phyloP scores from a whole-genome alignment of 2,888 invertebrate species.

The Sesamia inferens region DNA sequence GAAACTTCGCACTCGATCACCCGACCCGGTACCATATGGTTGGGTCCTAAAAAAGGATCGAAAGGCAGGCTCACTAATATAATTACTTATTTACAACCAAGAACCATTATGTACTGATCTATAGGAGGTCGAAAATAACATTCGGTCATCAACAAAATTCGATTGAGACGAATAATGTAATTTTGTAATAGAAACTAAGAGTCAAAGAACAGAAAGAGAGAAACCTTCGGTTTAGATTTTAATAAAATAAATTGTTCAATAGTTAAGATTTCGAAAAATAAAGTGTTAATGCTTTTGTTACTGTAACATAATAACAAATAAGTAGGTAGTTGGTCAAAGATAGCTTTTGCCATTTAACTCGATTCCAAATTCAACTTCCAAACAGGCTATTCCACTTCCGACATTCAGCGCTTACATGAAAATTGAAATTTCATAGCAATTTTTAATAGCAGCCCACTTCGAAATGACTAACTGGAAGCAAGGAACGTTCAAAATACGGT shows the following conservation, averaged over 20 bases:
- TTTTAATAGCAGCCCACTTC: constrained; percentile 55
- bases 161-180: too few species aligned
- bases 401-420: constrained; percentile 45
- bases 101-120: constrained; percentile 29
- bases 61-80: constrained; percentile 25
- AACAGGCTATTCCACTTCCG: constrained; percentile 35
- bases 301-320: constrained; percentile 25
- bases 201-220: too few species aligned
- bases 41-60: constrained; percentile 42
- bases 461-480: constrained; percentile 49
- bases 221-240: too few species aligned
- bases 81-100: constrained; percentile 52
- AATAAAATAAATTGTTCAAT: too few species aligned
- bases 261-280: too few species aligned
- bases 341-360: constrained; percentile 17
- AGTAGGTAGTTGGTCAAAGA: constrained; percentile 8
- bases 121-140: constrained; percentile 6
- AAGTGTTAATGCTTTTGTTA: too few species aligned
- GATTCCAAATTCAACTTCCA: constrained; percentile 33
- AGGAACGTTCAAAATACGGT: constrained; percentile 42
- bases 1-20: constrained; percentile 45
- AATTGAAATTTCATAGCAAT: constrained; percentile 55
- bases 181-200: too few species aligned
- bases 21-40: constrained; percentile 34
- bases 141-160: too few species aligned